Base-by-base conservation (phyloP, 2,888 invertebrate genomes). In the Ischnus inquisitorius region DNA sequence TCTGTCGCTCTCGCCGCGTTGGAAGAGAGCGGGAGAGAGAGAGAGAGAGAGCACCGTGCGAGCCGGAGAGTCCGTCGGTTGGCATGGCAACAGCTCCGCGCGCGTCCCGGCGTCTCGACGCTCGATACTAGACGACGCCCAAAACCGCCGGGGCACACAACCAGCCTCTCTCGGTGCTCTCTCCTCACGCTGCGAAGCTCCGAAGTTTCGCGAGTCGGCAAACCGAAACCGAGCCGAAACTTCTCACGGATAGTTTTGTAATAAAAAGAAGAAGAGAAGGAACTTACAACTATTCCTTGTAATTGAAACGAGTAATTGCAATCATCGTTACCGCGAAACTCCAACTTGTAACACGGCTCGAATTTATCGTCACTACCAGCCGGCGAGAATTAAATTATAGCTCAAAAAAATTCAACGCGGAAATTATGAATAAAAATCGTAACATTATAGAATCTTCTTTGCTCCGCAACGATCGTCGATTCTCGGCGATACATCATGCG, bases 51-150 rank as follows among this genome's bases (percentile, higher is more conserved):
- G 88, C 88, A 67, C 88, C 90, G 89, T 89, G 88, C 88, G 88
- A 90, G 87, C 90, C 87, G 90, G 34, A 34, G 34, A 91, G 91
- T 92, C 90, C 89, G 93, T 91, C 92, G 92, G 93, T 93, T 90
- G 92, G 90, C 93, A 93, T 93, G 92, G 93, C 90, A 93, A 93
- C 93, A 92, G 92, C 92, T 93, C 90, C 87, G 90, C 89, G 88
- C 89, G 92, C 93, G 92, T 92, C 92, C 92, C 92, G 92, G 93
- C 92, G 90, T 92, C 92, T 89, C 90, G 90, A 90, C 93, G 93
- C 92, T 93, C 93, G 92, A 93, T 93, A 93, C 92, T 92, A 92
- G 92, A 93, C 92, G 91, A 92, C 93, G 91, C 91, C 92, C 91
- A 91, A 91, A 91, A 90, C 90, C 88, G 86, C 88, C 89, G 88